These are phyloP conservation scores for Erannis defoliaria DNA, from an alignment of 2,888 invertebrate genomes.

Conservation along the genomic window DNA sequence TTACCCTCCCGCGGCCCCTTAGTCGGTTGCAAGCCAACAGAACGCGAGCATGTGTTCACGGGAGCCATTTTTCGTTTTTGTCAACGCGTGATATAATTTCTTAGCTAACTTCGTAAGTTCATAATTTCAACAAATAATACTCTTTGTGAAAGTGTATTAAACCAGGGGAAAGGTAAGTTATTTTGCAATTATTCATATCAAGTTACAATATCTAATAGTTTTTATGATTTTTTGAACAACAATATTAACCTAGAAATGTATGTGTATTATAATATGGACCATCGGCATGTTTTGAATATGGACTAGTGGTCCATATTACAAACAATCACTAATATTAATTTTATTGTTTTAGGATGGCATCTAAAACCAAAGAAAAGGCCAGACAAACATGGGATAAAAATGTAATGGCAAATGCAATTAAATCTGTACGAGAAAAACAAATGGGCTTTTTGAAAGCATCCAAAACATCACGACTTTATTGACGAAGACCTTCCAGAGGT, in stretches of 20 bases:
- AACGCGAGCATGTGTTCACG: no score
- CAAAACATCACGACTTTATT: not conserved
- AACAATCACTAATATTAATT: conserved; percentile 23
- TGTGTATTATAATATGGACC: no score
- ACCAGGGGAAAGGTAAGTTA: conserved; percentile 1
- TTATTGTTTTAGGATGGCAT: conserved; percentile 33
- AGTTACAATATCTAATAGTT: not conserved
- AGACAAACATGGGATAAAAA: conserved; percentile 28
- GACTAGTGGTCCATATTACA: conserved; percentile 26
- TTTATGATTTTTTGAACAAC: not conserved
- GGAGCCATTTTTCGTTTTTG: no score
- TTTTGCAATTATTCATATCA: conserved; percentile 1
- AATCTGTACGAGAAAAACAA: conserved; percentile 20
- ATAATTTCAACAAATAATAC: conserved; percentile 1
- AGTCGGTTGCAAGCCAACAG: no score
- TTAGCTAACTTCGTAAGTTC: not conserved
- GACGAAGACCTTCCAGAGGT: no score
- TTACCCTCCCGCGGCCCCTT: no score
- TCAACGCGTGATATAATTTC: no score
- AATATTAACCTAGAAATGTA: no score
- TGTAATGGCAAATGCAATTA: conserved; percentile 29
- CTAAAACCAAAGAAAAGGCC: conserved; percentile 28
- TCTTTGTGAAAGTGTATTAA: not conserved
- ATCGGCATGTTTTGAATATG: conserved; percentile 1
- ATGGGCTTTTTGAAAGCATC: conserved; percentile 17